Evolutionary conservation across 2,113 vertebrate genomes (phyloP).

Genomic region (Thymallus thymallus): DNA sequence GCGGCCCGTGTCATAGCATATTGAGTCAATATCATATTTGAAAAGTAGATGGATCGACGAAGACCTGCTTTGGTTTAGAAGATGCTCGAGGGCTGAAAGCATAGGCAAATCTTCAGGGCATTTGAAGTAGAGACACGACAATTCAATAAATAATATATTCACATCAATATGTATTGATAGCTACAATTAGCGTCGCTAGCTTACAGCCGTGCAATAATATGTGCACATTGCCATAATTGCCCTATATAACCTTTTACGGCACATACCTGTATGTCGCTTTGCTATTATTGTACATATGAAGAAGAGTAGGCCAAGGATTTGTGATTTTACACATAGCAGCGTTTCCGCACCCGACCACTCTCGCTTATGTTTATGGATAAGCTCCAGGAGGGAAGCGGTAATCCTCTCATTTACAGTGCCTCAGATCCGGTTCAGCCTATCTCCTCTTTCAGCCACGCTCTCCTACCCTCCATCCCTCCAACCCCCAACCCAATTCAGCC

Average conservation of each 20-base stretch:
- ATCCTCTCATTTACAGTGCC: conserved; percentile 58
- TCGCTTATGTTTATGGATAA: conserved; percentile 60
- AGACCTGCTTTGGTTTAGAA: conserved; percentile 59
- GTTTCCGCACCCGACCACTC: conserved; percentile 51
- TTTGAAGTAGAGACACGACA: conserved; percentile 51
- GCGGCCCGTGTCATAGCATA: conserved; percentile 54
- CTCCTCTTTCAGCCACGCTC: too few relatives aligned
- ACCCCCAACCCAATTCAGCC: too few relatives aligned
- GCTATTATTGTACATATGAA: conserved; percentile 22
- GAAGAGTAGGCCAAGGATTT: conserved; percentile 29
- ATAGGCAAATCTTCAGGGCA: conserved; percentile 55
- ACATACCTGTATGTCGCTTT: conserved; percentile 11
- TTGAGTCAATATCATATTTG: conserved; percentile 71
- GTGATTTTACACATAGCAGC: conserved; percentile 48
- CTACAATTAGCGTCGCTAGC: conserved; percentile 34
- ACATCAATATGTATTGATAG: conserved; percentile 40
- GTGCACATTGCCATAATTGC: conserved; percentile 1
- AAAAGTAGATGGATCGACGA: conserved; percentile 72
- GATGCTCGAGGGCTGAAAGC: conserved; percentile 52
- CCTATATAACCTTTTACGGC: not conserved
- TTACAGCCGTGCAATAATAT: too few relatives aligned
- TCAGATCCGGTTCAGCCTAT: conserved; percentile 25
- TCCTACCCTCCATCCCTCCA: too few relatives aligned
- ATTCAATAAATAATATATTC: conserved; percentile 52
- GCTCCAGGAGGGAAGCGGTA: conserved; percentile 40